Base-by-base conservation (phyloP, 2,113 vertebrate species). In the Origma solitaria region DNA sequence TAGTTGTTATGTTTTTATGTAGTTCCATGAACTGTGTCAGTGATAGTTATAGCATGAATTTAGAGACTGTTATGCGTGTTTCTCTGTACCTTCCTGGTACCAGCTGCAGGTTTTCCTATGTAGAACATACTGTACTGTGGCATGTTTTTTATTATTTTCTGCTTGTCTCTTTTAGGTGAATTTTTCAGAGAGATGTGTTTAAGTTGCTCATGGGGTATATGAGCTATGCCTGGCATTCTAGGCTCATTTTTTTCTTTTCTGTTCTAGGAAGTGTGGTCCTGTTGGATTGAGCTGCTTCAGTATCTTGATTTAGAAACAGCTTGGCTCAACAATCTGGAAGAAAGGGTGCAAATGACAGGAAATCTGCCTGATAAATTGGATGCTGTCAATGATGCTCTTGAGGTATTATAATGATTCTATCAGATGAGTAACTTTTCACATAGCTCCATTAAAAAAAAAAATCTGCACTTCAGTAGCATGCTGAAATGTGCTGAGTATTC, bases 251-350 rank as follows among this genome's bases (percentile, higher is more conserved):
- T n/a, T 64, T 88, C 37, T 45, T 91, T 57, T 15, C 11, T 72
- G 10, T 53, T 12, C 3, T 81, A 99, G 99, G 99, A 99, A 97
- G 99, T 99, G 17, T 99, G 99, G 99, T 99, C 99, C 19, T 99
- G 99, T 81, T 99, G 99, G 99, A 99, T 99, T 82, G 99, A 99
- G 94, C 95, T 99, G 71, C 98, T 99, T 65, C 99, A 99, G 80
- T 99, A 99, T 95, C 93, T 99, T 96, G 99, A 99, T 61, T 96
- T 99, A 90, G 99, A 99, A 98, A 98, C 98, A 62, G 89, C 71
- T 75, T 99, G 99, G 99, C 95, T 99, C 44, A 98, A 97, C 95
- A 98, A 96, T 35, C 95, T 99, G 96, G 99, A 99, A 87, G 98
- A 99, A 95, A 98, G 97, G 20, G 93, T 99, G 24, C 98, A 98